Evolutionary conservation across 2,888 invertebrate species (phyloP).

Genomic region (Amblyteles armatorius): DNA sequence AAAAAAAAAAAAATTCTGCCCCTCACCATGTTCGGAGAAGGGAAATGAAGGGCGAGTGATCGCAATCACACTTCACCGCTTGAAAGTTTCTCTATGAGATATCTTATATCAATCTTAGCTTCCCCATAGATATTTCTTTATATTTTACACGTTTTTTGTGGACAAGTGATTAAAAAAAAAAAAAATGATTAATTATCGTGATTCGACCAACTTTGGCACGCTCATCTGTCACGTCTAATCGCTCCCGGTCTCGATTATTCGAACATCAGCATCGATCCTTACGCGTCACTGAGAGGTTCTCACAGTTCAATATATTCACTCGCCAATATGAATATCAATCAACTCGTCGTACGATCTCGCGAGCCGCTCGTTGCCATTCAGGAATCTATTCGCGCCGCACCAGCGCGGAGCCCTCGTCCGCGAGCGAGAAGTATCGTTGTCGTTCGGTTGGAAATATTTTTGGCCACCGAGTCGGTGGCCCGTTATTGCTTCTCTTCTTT

Average conservation of each 20-base stretch:
- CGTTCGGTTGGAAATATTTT: conserved; percentile 62
- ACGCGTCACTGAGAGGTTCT: background rate
- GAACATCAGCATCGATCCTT: background rate
- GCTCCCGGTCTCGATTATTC: background rate
- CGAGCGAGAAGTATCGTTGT: conserved; percentile 15
- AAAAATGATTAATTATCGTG: too few relatives aligned
- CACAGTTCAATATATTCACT: background rate
- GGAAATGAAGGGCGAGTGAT: too few relatives aligned
- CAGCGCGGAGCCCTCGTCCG: background rate
- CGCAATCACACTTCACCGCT: background rate
- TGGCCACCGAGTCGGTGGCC: conserved; percentile 44
- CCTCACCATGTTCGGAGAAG: background rate
- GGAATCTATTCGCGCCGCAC: background rate
- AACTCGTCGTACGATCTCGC: background rate
- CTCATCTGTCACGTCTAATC: background rate
- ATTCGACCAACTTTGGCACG: too few relatives aligned
- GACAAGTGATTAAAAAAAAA: too few relatives aligned
- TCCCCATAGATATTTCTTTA: background rate
- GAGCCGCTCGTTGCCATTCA: background rate
- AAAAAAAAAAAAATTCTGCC: background rate
- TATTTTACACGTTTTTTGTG: too few relatives aligned
- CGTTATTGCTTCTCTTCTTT: conserved; percentile 64
- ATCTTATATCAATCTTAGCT: background rate
- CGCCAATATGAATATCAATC: background rate
- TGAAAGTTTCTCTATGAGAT: background rate